Conservation (phyloP, 2,113 vertebrate species). For the Onychostruthus taczanowskii region DNA sequence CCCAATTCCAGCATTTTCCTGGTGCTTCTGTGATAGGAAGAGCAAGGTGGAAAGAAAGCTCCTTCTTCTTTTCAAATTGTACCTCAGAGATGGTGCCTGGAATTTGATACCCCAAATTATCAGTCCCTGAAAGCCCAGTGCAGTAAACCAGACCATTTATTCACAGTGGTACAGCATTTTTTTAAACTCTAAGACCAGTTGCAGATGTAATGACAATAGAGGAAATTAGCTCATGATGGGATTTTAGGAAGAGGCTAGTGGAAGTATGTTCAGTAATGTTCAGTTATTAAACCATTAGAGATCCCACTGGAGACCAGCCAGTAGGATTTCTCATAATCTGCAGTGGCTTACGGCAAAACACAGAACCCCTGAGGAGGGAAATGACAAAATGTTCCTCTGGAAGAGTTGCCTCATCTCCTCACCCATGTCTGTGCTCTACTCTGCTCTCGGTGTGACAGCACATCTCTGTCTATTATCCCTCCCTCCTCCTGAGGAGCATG, state of each 20-base stretch:
- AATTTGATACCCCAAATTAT: neutral
- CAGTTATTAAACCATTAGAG: conserved; percentile 60
- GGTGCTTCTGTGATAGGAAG: neutral
- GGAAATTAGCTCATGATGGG: conserved; percentile 65
- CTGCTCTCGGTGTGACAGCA: neutral
- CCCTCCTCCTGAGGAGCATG: neutral
- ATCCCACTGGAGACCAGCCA: conserved; percentile 40
- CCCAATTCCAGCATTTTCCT: neutral
- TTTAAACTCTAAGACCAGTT: conserved; percentile 53
- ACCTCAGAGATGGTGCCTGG: neutral
- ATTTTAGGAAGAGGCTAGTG: conserved; percentile 46
- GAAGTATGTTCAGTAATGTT: conserved; percentile 58
- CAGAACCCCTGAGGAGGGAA: conserved; percentile 43
- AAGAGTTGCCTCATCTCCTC: conserved; percentile 14
- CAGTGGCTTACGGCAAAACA: conserved; percentile 21
- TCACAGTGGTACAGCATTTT: neutral
- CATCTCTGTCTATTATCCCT: neutral
- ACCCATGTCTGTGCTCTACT: neutral
- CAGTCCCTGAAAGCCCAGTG: neutral
- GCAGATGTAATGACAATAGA: conserved; percentile 64
- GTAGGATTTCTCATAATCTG: conserved; percentile 48
- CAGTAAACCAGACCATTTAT: neutral
- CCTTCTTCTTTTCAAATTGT: neutral
- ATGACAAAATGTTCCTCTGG: conserved; percentile 28
- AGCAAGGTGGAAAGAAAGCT: neutral